Base-by-base conservation (phyloP, 30 jellyfish, hydroid and myxozoan species). In the Catostylus mosaicus region DNA sequence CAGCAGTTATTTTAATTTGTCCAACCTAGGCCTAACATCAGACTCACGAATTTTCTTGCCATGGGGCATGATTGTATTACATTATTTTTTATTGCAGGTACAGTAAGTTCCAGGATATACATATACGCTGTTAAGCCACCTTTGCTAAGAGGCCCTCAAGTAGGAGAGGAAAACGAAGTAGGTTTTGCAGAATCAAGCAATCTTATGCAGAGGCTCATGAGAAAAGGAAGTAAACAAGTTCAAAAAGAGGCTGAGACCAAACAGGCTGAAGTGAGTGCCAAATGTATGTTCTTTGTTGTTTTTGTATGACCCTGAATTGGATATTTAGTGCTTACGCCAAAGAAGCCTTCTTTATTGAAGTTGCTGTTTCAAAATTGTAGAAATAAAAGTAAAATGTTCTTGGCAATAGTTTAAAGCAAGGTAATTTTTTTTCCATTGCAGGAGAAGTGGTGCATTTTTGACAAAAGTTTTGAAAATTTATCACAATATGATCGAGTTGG, bases 401-500 rank as follows among this genome's bases (percentile, higher is more conserved):
- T n/a, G n/a, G n/a, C n/a, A n/a, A n/a, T n/a, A n/a, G n/a, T n/a
- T n/a, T n/a, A n/a, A n/a, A n/a, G n/a, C n/a, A n/a, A n/a, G n/a
- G n/a, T n/a, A n/a, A n/a, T n/a, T n/a, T n/a, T n/a, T n/a, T n/a
- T n/a, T n/a, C n/a, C n/a, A 6, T 43, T 59, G 8, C 38, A 59
- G 71, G 71, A 59, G 23, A 59, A 59, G 23, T 59, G 71, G 71
- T 59, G 71, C 38, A 59, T 59, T 59, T 59, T 59, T 59, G 37
- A 59, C 24, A 27, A 27, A 6, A 26, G 23, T 4, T 23, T 1
- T 5, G 43, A 22, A 59, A 4, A 59, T 23, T 27, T 59, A 7
- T 59, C 71, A 59, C 71, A 59, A 27, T 59, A 59, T 59, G 40
- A 27, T 1, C 37, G 38, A 59, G 20, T 23, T n/a, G 71, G 23